Evolutionary conservation across 2,888 invertebrate species (phyloP).

Genomic region (Phoenoteleia sp.): DNA sequence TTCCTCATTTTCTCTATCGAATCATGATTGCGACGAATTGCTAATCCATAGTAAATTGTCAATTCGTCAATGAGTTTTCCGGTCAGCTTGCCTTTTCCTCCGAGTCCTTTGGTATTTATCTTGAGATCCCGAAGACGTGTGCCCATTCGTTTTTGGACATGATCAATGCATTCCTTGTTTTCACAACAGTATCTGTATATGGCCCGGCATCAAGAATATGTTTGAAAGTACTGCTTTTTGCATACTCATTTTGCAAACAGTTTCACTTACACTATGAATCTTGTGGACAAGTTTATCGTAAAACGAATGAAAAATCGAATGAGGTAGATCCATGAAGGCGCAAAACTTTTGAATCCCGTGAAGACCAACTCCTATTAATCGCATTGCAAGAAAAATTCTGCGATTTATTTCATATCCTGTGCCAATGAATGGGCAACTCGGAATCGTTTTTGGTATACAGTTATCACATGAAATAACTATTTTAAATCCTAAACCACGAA

Average conservation of each 20-base stretch:
- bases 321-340: constrained; percentile 70
- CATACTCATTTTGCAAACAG: constrained; percentile 47
- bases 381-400: constrained; percentile 73
- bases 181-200: constrained; percentile 8
- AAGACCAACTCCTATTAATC: constrained; percentile 69
- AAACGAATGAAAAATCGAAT: constrained; percentile 73
- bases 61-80: constrained; percentile 57
- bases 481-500: constrained; percentile 21
- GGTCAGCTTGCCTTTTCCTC: constrained; percentile 43
- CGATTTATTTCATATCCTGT: constrained; percentile 74
- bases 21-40: constrained; percentile 53
- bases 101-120: constrained; percentile 41
- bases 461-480: constrained; percentile 22
- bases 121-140: constrained; percentile 31
- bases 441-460: constrained; percentile 41
- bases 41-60: constrained; percentile 39
- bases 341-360: constrained; percentile 50
- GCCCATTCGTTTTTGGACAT: constrained; percentile 50
- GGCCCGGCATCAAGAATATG: constrained; percentile 24
- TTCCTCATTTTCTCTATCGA: constrained; percentile 66
- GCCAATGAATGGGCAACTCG: constrained; percentile 63
- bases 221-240: constrained; percentile 50
- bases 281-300: constrained; percentile 41
- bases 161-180: constrained; percentile 51
- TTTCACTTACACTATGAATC: constrained; percentile 40